Conservation (phyloP, 2,113 vertebrate species). For the Megaptera novaeangliae region DNA sequence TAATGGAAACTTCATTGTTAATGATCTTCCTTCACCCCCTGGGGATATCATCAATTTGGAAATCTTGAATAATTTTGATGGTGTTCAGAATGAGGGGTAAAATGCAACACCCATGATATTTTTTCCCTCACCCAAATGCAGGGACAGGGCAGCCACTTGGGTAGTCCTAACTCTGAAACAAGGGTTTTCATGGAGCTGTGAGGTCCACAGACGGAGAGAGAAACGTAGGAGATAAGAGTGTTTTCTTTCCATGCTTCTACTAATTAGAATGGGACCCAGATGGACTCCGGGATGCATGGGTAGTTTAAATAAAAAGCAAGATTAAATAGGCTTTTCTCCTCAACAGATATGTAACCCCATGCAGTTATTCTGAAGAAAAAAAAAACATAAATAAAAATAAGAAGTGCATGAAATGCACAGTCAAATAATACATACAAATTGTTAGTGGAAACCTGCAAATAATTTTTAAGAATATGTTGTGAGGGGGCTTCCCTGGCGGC, state of each 20-base stretch:
- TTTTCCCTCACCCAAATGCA: not conserved
- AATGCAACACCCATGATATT: not conserved
- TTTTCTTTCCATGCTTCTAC: not conserved
- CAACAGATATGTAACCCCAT: not conserved
- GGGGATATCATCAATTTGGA: not conserved
- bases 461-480: not conserved
- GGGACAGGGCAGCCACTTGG: not conserved
- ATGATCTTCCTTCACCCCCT: not conserved
- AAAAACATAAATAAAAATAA: not conserved
- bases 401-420: not conserved
- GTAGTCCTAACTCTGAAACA: not conserved
- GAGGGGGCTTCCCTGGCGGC: too few relatives aligned
- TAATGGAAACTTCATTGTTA: not conserved
- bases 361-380: conserved; percentile 10
- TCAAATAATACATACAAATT: conserved; percentile 2
- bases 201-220: not conserved
- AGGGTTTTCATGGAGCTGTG: not conserved
- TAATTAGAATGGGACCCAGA: not conserved
- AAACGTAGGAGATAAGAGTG: not conserved
- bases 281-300: not conserved
- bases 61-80: not conserved
- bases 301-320: not conserved
- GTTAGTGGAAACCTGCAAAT: not conserved
- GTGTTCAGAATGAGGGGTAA: not conserved
- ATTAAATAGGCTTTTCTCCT: not conserved